A percentile compares a stretch with the other conserved stretches of the same genome.
phyloP scores from a whole-genome alignment of 1,140 invertebrate species.

The Drosophila ohnishii region DNA sequence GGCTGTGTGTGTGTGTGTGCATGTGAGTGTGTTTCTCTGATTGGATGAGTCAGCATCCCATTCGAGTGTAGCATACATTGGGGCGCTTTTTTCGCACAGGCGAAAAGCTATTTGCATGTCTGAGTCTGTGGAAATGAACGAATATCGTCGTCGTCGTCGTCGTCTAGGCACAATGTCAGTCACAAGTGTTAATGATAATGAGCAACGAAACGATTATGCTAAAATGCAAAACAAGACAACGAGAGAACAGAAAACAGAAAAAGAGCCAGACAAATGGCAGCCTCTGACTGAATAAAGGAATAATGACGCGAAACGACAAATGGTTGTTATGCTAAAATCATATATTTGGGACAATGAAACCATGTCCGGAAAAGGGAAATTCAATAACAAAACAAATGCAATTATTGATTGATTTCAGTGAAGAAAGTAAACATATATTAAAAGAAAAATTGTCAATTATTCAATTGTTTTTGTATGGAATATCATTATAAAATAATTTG shows the following conservation, averaged over 20 bases:
- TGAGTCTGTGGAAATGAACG: conserved; percentile 42
- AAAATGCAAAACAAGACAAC: conserved; percentile 39
- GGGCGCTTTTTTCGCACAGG: conserved; percentile 23
- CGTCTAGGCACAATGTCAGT: conserved; percentile 31
- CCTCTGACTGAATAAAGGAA: conserved; percentile 4
- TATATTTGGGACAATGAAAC: conserved; percentile 20
- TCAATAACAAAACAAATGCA: conserved; percentile 46
- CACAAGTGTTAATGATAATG: conserved; percentile 53
- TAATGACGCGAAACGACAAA: conserved; percentile 10
- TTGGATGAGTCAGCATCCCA: conserved; percentile 50
- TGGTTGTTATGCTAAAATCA: not conserved
- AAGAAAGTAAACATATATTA: not conserved
- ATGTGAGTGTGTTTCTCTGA: conserved; percentile 14
- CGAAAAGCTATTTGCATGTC: conserved; percentile 50
- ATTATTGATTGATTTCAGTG: conserved; percentile 4
- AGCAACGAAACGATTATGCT: conserved; percentile 46
- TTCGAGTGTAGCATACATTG: conserved; percentile 41
- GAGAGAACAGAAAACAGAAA: conserved; percentile 2
- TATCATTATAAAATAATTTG: no score
- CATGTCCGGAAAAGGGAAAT: not conserved
- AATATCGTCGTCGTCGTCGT: not conserved
- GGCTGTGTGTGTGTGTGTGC: not conserved
- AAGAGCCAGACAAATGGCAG: conserved; percentile 20
- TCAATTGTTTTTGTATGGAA: not conserved
- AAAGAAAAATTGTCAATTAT: no score